A percentile compares a stretch with the other conserved stretches of the same genome.
Conservation (phyloP, 2,113 vertebrate genomes). For the Spilogale gracilis region DNA sequence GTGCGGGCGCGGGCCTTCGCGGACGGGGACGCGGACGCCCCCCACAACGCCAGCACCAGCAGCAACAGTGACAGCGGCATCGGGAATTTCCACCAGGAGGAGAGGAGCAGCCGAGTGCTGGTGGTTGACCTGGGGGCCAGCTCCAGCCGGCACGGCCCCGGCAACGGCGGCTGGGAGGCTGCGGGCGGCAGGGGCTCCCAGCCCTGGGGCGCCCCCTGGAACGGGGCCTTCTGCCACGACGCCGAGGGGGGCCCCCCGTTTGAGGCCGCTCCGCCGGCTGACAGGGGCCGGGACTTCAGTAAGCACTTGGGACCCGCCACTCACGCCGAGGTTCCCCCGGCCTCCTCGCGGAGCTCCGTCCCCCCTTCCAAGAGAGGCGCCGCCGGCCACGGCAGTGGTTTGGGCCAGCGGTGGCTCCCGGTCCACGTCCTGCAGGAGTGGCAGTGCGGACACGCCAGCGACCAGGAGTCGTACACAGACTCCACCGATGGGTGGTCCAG, state of each 20-base stretch:
- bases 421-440: constrained; percentile 96
- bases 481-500: constrained; percentile 99
- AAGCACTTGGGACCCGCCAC: constrained; percentile 88
- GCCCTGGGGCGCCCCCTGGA: constrained; percentile 89
- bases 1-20: constrained; percentile 95
- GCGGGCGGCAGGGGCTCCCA: constrained; percentile 87
- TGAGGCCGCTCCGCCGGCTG: constrained; percentile 88
- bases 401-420: constrained; percentile 93
- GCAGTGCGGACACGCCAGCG: constrained; percentile 93
- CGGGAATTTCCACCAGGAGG: constrained; percentile 96
- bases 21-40: constrained; percentile 94
- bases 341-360: constrained; percentile 88
- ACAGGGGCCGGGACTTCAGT: constrained; percentile 88
- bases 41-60: constrained; percentile 97
- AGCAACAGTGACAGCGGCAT: constrained; percentile 99
- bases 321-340: constrained; percentile 88
- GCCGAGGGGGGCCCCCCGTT: constrained; percentile 83
- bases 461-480: constrained; percentile 98
- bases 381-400: constrained; percentile 66
- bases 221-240: constrained; percentile 91
- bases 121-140: constrained; percentile 94
- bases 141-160: constrained; percentile 89
- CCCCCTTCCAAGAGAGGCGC: constrained; percentile 89
- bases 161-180: constrained; percentile 90
- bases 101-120: constrained; percentile 94